Base-by-base conservation (phyloP, 1,140 invertebrate species). In the Cydia splendana region DNA sequence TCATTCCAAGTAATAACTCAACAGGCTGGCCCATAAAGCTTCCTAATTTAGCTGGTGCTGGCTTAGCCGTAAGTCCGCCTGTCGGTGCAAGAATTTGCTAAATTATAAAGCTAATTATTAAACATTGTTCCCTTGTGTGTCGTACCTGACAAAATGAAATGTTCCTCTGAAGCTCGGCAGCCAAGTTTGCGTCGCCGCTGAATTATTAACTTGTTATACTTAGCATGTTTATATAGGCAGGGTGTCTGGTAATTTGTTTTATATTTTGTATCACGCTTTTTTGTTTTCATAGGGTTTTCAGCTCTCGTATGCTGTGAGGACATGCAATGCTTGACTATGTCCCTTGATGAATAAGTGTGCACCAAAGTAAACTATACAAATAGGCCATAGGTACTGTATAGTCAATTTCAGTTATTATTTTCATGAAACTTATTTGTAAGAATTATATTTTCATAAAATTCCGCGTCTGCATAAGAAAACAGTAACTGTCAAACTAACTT, bases 91-190 rank as follows among this genome's bases (percentile, higher is more conserved):
- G 74, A 81, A 80, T 88, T 86, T 85, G 79, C 84, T 88, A 87
- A 89, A 90, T 90, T 89, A 91, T 88, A 86, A 88, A 89, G 82
- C 87, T 88, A 76, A 76, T 76, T 89, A 89, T 88, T 87, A 89
- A 85, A 79, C 84, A 91, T 88, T 82, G 88, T 86, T 89, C 89
- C 89, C 88, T 74, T 53, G 86, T 80, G 88, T 82, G 82, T 82
- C 84, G 86, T 89, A 89, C 81, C 80, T 82, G 80, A 79, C 79
- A 79, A 82, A 84, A 82, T 84, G 85, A 84, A 87, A 87, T 81
- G 82, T 81, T 82, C 79, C 77, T 53, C 77, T 78, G 75, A 65
- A 74, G 79, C 79, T 80, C 81, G 82, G 80, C 76, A 74, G 53
- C 77, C 65, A 77, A 80, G 76, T 78, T 79, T 76, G 77, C 82